Evolutionary conservation across 92 coral and sea anemone genomes (phyloP), one percentile per base, ranked within the genome.

Genomic region (Zoanthus solanderi): DNA sequence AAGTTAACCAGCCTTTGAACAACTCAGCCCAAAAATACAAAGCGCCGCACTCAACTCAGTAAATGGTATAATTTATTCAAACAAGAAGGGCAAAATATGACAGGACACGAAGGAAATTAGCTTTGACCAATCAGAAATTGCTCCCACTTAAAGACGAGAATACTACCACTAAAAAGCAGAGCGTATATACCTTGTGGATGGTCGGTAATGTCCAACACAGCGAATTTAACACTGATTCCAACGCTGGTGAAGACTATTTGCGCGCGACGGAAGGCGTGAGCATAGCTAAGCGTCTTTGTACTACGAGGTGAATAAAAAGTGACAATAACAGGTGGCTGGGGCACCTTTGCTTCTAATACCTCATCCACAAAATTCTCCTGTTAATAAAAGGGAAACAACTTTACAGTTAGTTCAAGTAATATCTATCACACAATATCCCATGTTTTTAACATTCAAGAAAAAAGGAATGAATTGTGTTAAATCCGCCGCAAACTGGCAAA

Each of bases 261-360:
- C 11, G 94, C 87, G 14, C 92, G 92, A 15, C 80, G 83, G 45
- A 94, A 89, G 18, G 85, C 89, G 78, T 90, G 67, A 8, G 93
- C 74, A 90, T 97, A 97, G 86, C 77, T 90, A 23, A 94, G 87
- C 16, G 99, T 87, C 75, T 89, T 85, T 13, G 93, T 90, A 60
- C 90, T 95, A 46, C 93, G 81, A 28, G 93, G 94, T 2, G 99
- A 97, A 83, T 92, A 97, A 88, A 97, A 91, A 13, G 93, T 89
- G 72, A 97, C 93, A 31, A 91, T 92, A 31, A 72, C 92, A 42
- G 99, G 98, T 3, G 97, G 91, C 48, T 52, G 90, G 42, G 96
- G 99, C 50, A 78, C 56, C 11, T 71, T 83, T 73, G 98, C 92
- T 60, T 95, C 93, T 65, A 97, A 89, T 11, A 94, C 95, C 80